phyloP scores from a whole-genome alignment of 2,888 invertebrate species.

The Euphydryas editha region DNA sequence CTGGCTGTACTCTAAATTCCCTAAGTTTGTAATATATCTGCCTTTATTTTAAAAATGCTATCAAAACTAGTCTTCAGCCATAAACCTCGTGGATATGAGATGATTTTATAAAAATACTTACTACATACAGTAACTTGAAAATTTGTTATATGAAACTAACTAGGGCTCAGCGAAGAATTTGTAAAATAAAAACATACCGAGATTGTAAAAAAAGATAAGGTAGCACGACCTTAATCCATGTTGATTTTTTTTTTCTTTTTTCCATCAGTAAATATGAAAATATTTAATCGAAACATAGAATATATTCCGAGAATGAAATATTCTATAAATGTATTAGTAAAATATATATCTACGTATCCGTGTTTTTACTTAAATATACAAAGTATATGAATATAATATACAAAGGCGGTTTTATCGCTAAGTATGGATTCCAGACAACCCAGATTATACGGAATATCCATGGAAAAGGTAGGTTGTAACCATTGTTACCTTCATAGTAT shows the following conservation, averaged over 20 bases:
- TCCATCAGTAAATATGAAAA: slow-evolving; percentile 2
- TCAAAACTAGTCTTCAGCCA: slow-evolving; percentile 43
- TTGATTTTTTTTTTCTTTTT: not conserved
- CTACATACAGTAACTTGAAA: slow-evolving; percentile 29
- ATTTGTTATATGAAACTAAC: slow-evolving; percentile 30
- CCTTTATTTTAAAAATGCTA: slow-evolving; percentile 42
- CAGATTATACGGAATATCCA: too few species aligned
- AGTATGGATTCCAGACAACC: too few species aligned
- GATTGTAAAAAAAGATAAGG: slow-evolving; percentile 25
- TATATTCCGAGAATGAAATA: not conserved
- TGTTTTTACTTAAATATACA: too few species aligned
- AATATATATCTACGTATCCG: too few species aligned
- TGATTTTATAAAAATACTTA: slow-evolving; percentile 36
- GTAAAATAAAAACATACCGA: slow-evolving; percentile 20
- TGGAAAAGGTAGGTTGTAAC: too few species aligned
- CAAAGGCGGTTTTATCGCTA: too few species aligned
- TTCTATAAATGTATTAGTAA: not conserved
- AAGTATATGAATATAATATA: too few species aligned
- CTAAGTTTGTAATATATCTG: slow-evolving; percentile 37
- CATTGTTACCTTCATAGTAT: too few species aligned
- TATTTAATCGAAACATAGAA: slow-evolving; percentile 4
- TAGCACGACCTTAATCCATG: slow-evolving; percentile 12
- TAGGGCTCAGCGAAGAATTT: slow-evolving; percentile 19
- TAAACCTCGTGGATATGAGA: slow-evolving; percentile 38
- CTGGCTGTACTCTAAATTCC: slow-evolving; percentile 26